These are phyloP conservation scores for Cryptoprocta ferox DNA, from an alignment of 2,797 vertebrate species.

Conservation along the genomic window DNA sequence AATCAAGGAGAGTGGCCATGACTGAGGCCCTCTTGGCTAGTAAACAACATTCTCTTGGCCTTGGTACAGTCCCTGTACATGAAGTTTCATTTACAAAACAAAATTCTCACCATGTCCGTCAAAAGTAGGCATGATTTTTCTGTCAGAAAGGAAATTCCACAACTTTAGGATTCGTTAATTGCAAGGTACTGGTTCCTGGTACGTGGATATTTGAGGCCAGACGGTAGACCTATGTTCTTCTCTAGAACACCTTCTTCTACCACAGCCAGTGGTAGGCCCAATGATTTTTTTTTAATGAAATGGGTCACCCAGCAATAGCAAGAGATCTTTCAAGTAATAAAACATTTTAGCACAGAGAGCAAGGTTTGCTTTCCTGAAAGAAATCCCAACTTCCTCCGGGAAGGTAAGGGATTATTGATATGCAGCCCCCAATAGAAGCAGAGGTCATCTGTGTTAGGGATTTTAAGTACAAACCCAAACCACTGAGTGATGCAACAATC, in stretches of 20 bases:
- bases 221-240: not conserved
- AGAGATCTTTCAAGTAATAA: constrained; percentile 2
- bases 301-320: constrained; percentile 6
- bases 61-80: not conserved
- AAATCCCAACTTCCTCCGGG: constrained; percentile 6
- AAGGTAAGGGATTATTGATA: not conserved
- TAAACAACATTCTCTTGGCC: not conserved
- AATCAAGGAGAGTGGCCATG: not conserved
- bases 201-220: not conserved
- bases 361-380: not conserved
- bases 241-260: not conserved
- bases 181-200: not conserved
- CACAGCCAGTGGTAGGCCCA: not conserved
- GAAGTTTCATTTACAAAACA: not conserved
- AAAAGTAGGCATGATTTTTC: constrained; percentile 13
- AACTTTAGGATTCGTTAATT: not conserved
- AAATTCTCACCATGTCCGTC: not conserved
- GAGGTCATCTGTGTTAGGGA: not conserved
- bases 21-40: not conserved
- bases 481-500: not conserved
- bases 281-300: not conserved
- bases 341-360: constrained; percentile 9
- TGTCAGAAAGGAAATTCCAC: not conserved
- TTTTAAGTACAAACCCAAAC: not conserved
- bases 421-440: not conserved